A percentile compares a stretch with the other conserved stretches of the same genome.
Conservation (phyloP, 2,888 invertebrate genomes). For the Nysson spinosus region DNA sequence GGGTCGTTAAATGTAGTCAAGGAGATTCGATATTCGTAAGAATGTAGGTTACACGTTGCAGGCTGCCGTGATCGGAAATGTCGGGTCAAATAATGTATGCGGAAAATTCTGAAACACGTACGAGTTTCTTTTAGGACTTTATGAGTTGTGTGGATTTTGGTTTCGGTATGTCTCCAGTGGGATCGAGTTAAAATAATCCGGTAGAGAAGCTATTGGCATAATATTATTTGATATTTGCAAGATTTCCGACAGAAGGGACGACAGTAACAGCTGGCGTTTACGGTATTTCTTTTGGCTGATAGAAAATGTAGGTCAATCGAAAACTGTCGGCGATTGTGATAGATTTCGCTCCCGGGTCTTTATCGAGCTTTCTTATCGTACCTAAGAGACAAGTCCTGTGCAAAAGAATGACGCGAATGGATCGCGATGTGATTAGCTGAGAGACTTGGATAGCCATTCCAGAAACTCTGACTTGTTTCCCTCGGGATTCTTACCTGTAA, state of each 20-base stretch:
- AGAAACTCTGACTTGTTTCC: conserved; percentile 27
- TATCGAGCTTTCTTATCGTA: conserved; percentile 53
- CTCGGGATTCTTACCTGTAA: conserved; percentile 18
- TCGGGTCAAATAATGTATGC: too few relatives aligned
- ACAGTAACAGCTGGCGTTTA: conserved; percentile 38
- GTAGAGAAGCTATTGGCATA: too few relatives aligned
- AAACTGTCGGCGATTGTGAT: conserved; percentile 58
- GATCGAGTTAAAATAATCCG: too few relatives aligned
- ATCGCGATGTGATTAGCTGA: conserved; percentile 54
- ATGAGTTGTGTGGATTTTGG: too few relatives aligned
- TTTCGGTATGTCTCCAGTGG: too few relatives aligned
- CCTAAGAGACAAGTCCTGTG: conserved; percentile 26
- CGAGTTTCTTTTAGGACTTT: too few relatives aligned
- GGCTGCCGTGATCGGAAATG: conserved; percentile 20
- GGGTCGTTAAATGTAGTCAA: conserved; percentile 36
- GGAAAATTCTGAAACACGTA: too few relatives aligned
- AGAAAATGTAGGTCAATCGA: conserved; percentile 60
- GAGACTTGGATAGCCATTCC: conserved; percentile 29
- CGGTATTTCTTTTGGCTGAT: background rate
- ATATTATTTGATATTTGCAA: conserved; percentile 22
- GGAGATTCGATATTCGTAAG: conserved; percentile 48
- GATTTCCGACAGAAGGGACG: conserved; percentile 9
- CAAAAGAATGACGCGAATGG: conserved; percentile 51
- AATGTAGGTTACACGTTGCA: conserved; percentile 44
- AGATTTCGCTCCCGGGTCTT: conserved; percentile 52